These are phyloP conservation scores for Meteorus sp. DNA, from an alignment of 1,140 invertebrate genomes.

Conservation along the genomic window DNA sequence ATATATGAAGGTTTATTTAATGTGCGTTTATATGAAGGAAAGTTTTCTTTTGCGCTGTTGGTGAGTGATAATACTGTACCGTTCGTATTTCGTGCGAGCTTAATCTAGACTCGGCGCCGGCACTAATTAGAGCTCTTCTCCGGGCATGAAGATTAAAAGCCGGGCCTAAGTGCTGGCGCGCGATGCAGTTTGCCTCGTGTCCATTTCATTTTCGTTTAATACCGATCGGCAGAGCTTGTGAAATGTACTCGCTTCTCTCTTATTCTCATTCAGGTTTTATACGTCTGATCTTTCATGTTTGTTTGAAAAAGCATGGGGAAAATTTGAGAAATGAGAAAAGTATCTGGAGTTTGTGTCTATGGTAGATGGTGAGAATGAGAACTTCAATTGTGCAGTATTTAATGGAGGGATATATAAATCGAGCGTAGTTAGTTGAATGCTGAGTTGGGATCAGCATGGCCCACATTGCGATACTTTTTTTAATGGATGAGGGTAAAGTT, in stretches of 20 bases:
- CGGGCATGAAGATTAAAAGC: slow-evolving; percentile 54
- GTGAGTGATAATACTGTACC: slow-evolving; percentile 5
- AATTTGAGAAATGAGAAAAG: slow-evolving; percentile 7
- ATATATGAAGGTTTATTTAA: too few species aligned
- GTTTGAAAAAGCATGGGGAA: slow-evolving; percentile 6
- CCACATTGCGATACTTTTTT: too few species aligned
- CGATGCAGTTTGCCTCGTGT: slow-evolving; percentile 20
- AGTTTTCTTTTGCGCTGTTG: slow-evolving; percentile 3
- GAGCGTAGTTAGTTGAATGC: too few species aligned
- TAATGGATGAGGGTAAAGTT: too few species aligned
- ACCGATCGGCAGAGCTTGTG: slow-evolving; percentile 38
- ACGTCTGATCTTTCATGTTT: too few species aligned
- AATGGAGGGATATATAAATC: too few species aligned
- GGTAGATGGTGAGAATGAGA: too few species aligned
- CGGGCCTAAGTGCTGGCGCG: slow-evolving; percentile 48
- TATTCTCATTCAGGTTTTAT: neutral
- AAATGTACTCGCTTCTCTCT: slow-evolving; percentile 27
- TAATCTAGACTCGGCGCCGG: slow-evolving; percentile 26
- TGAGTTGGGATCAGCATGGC: too few species aligned
- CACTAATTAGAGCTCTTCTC: slow-evolving; percentile 54
- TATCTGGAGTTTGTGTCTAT: neutral
- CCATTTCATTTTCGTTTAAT: slow-evolving; percentile 38
- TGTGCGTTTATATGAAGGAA: neutral
- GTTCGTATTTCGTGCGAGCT: slow-evolving; percentile 13
- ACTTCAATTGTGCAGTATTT: too few species aligned